Conservation (phyloP, 2,797 vertebrate genomes). For the Phyllotis vaccarum region DNA sequence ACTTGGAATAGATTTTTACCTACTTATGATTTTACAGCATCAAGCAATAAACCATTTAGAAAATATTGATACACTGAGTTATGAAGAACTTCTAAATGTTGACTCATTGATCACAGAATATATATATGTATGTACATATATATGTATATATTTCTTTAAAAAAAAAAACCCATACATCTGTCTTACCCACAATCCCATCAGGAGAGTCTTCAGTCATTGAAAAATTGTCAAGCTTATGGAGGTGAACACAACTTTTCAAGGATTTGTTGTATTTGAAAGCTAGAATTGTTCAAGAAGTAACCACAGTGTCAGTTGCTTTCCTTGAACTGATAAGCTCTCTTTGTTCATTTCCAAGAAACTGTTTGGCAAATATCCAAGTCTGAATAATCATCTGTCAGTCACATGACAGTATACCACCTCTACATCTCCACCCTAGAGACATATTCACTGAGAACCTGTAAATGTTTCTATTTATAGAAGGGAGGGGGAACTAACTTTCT, state of each 20-base stretch:
- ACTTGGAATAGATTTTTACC: slow-evolving; percentile 42
- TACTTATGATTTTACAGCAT: slow-evolving; percentile 25
- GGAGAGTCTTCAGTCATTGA: slow-evolving; percentile 43
- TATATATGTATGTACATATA: background rate
- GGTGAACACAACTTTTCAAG: slow-evolving; percentile 50
- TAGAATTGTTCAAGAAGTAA: slow-evolving; percentile 51
- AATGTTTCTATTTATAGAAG: background rate
- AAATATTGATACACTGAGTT: slow-evolving; percentile 55
- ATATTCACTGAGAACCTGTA: background rate
- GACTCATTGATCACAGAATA: slow-evolving; percentile 39
- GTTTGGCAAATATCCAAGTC: slow-evolving; percentile 34
- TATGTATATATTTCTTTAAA: background rate
- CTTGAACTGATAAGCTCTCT: slow-evolving; percentile 17
- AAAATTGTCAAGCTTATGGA: slow-evolving; percentile 56
- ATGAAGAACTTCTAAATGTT: slow-evolving; percentile 28
- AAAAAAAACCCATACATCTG: background rate
- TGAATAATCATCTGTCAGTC: slow-evolving; percentile 27
- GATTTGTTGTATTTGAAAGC: slow-evolving; percentile 59
- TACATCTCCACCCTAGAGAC: background rate
- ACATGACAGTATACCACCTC: background rate
- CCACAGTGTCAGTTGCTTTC: slow-evolving; percentile 59
- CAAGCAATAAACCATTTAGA: slow-evolving; percentile 1
- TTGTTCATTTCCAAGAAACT: slow-evolving; percentile 68
- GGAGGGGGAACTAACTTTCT: background rate
- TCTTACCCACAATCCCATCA: slow-evolving; percentile 3